phyloP scores from a whole-genome alignment of 2,888 invertebrate genomes.

The Xanthorhoe designata region DNA sequence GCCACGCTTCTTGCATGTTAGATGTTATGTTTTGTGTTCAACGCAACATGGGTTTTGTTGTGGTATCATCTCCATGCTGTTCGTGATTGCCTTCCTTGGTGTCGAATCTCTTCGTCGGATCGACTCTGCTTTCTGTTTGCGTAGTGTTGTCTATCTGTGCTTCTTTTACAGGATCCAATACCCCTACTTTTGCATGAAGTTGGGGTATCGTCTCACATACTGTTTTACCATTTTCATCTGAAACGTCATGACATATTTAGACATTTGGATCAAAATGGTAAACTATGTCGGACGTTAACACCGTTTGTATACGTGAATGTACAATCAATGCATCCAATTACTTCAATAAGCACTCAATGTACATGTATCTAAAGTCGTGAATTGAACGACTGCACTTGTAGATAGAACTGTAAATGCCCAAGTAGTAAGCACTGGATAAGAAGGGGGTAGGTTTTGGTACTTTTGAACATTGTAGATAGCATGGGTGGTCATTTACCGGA shows the following conservation, averaged over 20 bases:
- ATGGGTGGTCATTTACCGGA: conserved; percentile 26
- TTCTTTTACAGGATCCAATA: conserved; percentile 43
- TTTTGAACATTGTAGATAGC: conserved; percentile 31
- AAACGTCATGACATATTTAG: too few species aligned
- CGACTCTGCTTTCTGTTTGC: conserved; percentile 71
- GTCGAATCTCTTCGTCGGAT: conserved; percentile 57
- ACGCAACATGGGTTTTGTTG: conserved; percentile 77
- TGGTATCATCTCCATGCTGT: conserved; percentile 72
- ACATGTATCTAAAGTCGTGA: conserved; percentile 27
- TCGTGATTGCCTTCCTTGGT: conserved; percentile 63
- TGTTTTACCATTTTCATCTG: conserved; percentile 33
- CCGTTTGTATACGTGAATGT: conserved; percentile 41
- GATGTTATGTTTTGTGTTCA: conserved; percentile 52
- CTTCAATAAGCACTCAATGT: conserved; percentile 32
- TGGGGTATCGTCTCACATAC: conserved; percentile 33
- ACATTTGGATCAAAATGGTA: conserved; percentile 24
- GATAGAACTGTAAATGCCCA: conserved; percentile 57
- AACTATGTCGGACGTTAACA: conserved; percentile 26
- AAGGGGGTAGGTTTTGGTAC: conserved; percentile 32
- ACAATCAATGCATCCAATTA: conserved; percentile 29
- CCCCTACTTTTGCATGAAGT: conserved; percentile 38
- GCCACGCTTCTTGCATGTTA: conserved; percentile 58
- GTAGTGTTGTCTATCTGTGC: conserved; percentile 58
- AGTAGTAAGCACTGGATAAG: conserved; percentile 42
- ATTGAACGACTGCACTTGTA: conserved; percentile 42